Conservation (phyloP, 2,888 invertebrate species). For the Drosophila merina region DNA sequence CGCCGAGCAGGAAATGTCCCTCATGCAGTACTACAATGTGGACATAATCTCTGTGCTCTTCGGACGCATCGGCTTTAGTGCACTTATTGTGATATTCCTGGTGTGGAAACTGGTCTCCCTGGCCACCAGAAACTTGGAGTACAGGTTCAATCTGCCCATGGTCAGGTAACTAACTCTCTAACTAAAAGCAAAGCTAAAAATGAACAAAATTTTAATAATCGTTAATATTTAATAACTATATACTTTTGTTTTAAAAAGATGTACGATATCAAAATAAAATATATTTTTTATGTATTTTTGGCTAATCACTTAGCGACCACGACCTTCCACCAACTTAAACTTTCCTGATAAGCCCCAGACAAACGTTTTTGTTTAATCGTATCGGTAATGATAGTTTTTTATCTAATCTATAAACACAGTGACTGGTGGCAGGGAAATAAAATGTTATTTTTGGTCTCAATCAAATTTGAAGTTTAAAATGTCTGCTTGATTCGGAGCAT, state of each 20-base stretch:
- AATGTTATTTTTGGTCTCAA: neutral
- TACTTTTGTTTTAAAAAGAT: slow-evolving; percentile 23
- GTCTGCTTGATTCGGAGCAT: neutral
- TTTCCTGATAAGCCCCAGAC: neutral
- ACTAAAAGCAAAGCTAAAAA: neutral
- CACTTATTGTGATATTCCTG: slow-evolving; percentile 20
- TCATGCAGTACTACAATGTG: slow-evolving; percentile 47
- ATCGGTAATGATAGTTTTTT: neutral
- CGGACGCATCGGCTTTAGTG: slow-evolving; percentile 33
- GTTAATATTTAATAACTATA: neutral
- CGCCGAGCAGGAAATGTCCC: slow-evolving; percentile 69
- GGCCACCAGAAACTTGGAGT: slow-evolving; percentile 12
- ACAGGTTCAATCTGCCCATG: slow-evolving; percentile 17
- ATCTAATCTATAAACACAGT: neutral
- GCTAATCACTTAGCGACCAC: neutral
- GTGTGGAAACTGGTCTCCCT: slow-evolving; percentile 16
- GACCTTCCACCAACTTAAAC: slow-evolving; percentile 1
- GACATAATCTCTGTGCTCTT: slow-evolving; percentile 35
- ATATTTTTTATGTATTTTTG: neutral
- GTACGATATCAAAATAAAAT: neutral
- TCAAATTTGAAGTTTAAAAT: neutral
- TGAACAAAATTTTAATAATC: neutral
- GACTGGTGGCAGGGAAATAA: neutral
- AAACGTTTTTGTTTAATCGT: neutral
- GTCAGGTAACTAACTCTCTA: slow-evolving; percentile 8